A percentile compares a stretch with the other conserved stretches of the same genome.
These are phyloP conservation scores for Tetragonula clypearis DNA, from an alignment of 1,140 invertebrate species.

Conservation along the genomic window DNA sequence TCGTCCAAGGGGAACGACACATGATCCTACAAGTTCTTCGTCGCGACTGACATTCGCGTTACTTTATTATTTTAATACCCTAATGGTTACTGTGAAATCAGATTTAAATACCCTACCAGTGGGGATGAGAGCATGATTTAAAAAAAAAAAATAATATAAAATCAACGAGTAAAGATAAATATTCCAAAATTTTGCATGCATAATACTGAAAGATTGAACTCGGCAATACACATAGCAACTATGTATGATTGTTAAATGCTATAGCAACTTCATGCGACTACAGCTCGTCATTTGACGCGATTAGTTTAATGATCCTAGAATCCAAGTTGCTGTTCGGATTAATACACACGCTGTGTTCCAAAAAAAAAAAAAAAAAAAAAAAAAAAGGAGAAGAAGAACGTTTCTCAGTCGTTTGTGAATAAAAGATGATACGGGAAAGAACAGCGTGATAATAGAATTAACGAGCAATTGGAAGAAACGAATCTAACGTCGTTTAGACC, in stretches of 20 bases:
- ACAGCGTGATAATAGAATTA: neutral
- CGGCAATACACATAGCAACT: no score
- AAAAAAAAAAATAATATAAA: no score
- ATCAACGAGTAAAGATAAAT: no score
- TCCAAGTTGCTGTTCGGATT: neutral
- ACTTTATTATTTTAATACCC: neutral
- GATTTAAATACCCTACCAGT: no score
- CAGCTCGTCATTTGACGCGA: no score
- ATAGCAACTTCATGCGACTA: no score
- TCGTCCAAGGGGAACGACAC: neutral
- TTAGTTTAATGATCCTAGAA: neutral
- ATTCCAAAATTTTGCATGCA: no score
- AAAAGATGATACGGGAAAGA: neutral
- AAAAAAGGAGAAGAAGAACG: neutral
- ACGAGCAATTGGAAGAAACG: neutral
- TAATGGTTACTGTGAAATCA: no score
- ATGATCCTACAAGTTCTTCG: neutral
- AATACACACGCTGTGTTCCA: neutral
- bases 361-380: neutral
- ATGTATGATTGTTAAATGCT: no score
- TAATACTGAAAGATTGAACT: no score
- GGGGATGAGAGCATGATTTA: no score
- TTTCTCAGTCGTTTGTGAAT: neutral
- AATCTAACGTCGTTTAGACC: neutral
- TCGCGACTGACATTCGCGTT: neutral